A percentile compares a stretch with the other conserved stretches of the same genome.
Conservation (phyloP, 2,797 vertebrate genomes). For the Hoplostethus atlanticus region DNA sequence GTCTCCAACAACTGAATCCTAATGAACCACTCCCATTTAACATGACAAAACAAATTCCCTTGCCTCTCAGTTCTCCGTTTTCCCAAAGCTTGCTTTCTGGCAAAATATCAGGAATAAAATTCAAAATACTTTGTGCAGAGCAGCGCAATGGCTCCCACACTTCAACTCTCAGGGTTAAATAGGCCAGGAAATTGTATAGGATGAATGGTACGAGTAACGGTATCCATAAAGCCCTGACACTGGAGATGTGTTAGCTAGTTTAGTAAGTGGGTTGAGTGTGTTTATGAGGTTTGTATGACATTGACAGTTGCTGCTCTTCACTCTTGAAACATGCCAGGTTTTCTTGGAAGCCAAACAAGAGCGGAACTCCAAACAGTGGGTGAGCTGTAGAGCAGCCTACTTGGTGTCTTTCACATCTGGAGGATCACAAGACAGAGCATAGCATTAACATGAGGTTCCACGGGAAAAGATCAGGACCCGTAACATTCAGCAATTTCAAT, state of each 20-base stretch:
- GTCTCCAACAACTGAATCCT: conserved; percentile 38
- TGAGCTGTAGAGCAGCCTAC: neutral
- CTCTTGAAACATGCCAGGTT: conserved; percentile 13
- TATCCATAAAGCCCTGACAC: conserved; percentile 14
- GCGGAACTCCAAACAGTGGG: conserved; percentile 1
- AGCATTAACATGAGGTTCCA: neutral
- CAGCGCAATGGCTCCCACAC: conserved; percentile 7
- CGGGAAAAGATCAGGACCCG: neutral
- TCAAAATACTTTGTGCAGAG: conserved; percentile 18
- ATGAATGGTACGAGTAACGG: conserved; percentile 1
- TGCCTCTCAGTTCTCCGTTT: conserved; percentile 18
- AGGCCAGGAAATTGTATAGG: conserved; percentile 6
- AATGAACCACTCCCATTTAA: conserved; percentile 43
- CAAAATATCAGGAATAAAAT: conserved; percentile 27
- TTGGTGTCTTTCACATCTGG: conserved; percentile 1
- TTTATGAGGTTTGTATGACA: conserved; percentile 24
- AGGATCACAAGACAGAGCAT: neutral
- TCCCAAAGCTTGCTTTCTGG: conserved; percentile 27
- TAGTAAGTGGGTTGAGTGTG: conserved; percentile 13
- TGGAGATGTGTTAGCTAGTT: conserved; percentile 19
- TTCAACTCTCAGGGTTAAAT: conserved; percentile 21
- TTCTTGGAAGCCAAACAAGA: conserved; percentile 30
- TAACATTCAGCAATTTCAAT: neutral
- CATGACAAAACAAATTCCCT: conserved; percentile 56
- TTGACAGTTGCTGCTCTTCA: conserved; percentile 32